These are phyloP conservation scores for Papilio elwesi DNA, from an alignment of 2,888 invertebrate species.

Conservation along the genomic window DNA sequence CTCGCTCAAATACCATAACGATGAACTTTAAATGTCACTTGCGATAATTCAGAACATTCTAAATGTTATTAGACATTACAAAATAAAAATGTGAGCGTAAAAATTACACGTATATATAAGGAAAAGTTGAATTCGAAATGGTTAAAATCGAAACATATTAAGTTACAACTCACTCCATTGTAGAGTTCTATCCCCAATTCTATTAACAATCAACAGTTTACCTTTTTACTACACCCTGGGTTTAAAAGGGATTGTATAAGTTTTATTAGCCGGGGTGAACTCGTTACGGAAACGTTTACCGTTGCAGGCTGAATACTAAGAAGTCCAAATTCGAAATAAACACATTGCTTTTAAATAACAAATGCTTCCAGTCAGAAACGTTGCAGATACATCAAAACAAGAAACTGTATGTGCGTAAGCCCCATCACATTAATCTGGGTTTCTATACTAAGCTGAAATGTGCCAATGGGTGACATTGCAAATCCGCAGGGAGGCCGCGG, in stretches of 20 bases:
- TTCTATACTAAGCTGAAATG: slow-evolving; percentile 76
- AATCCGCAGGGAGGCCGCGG: slow-evolving; percentile 64
- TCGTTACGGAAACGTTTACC: slow-evolving; percentile 43
- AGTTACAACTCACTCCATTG: slow-evolving; percentile 74
- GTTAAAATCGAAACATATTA: slow-evolving; percentile 69
- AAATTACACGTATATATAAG: not conserved
- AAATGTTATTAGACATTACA: not conserved
- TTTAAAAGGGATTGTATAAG: slow-evolving; percentile 56
- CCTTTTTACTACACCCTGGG: slow-evolving; percentile 60
- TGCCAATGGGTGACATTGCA: slow-evolving; percentile 75
- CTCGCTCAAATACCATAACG: slow-evolving; percentile 69
- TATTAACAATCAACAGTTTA: slow-evolving; percentile 67
- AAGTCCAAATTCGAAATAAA: slow-evolving; percentile 46
- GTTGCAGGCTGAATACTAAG: slow-evolving; percentile 36
- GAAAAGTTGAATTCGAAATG: slow-evolving; percentile 46
- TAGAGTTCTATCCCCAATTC: slow-evolving; percentile 69
- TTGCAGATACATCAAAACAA: slow-evolving; percentile 26
- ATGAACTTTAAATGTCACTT: slow-evolving; percentile 80
- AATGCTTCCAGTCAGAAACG: not conserved
- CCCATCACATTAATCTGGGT: slow-evolving; percentile 80
- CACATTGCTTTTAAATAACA: slow-evolving; percentile 52
- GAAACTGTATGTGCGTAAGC: slow-evolving; percentile 48
- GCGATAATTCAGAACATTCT: slow-evolving; percentile 55
- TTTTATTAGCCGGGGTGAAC: slow-evolving; percentile 46
- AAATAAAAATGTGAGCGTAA: not conserved